Percentiles rank a stretch among this genome's conserved stretches.
phyloP scores from a whole-genome alignment of 2,113 vertebrate genomes.

The Antechinus stuartii region DNA sequence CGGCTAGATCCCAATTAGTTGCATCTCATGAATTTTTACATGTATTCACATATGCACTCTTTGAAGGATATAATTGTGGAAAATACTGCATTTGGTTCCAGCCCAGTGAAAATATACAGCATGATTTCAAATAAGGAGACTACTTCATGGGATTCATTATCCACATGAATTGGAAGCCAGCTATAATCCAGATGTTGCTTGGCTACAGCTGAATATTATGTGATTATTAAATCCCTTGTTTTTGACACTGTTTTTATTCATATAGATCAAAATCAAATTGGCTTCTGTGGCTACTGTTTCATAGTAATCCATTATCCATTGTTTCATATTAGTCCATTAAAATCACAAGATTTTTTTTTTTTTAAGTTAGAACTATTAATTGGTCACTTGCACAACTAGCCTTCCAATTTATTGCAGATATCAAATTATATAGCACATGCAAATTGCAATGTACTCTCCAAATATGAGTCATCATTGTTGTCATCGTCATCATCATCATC shows the following conservation, averaged over 20 bases:
- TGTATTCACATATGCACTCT: background rate
- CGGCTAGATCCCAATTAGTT: background rate
- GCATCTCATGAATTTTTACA: background rate
- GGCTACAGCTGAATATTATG: background rate
- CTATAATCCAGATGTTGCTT: background rate
- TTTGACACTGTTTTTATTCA: background rate
- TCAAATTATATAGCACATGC: background rate
- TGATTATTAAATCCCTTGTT: background rate
- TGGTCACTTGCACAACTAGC: background rate
- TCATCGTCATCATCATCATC: background rate
- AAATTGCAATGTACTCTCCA: background rate
- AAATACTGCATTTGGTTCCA: background rate
- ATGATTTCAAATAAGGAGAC: background rate
- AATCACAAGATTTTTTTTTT: background rate
- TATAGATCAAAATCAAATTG: background rate
- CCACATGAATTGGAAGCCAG: background rate
- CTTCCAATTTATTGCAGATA: background rate
- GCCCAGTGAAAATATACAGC: background rate
- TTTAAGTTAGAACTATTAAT: background rate
- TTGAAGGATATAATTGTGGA: background rate
- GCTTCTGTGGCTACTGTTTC: background rate
- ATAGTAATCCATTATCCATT: background rate
- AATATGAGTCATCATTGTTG: background rate
- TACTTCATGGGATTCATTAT: background rate
- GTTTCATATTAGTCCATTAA: background rate